Conservation (phyloP, 2,113 vertebrate species). For the Lampris incognitus region DNA sequence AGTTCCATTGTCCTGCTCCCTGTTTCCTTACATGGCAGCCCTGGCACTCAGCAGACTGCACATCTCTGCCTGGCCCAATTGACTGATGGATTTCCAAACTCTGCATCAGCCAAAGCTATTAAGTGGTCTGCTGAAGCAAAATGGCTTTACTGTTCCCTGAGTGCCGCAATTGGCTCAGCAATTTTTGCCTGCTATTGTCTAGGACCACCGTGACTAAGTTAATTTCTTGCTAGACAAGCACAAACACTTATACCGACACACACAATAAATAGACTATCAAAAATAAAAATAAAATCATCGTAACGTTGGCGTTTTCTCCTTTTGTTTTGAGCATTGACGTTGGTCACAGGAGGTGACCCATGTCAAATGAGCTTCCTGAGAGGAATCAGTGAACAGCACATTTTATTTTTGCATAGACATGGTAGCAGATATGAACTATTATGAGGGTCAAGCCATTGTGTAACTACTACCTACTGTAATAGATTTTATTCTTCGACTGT, state of each 20-base stretch:
- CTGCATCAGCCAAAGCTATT: conserved; percentile 73
- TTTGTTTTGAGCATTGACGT: conserved; percentile 41
- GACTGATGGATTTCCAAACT: conserved; percentile 74
- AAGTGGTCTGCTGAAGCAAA: conserved; percentile 75
- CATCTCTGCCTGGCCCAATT: conserved; percentile 62
- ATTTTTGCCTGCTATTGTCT: conserved; percentile 69
- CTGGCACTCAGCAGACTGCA: conserved; percentile 52
- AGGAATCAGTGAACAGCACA: conserved; percentile 24
- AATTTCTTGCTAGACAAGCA: conserved; percentile 77
- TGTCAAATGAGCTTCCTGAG: conserved; percentile 48
- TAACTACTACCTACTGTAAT: conserved; percentile 29
- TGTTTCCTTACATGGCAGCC: conserved; percentile 52
- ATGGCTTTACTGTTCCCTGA: conserved; percentile 75
- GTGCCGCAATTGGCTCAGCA: conserved; percentile 70
- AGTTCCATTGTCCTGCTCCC: conserved; percentile 34
- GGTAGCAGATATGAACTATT: background rate
- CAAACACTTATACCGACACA: conserved; percentile 57
- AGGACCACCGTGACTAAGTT: conserved; percentile 70
- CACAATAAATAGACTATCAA: conserved; percentile 60
- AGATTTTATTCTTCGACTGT: background rate
- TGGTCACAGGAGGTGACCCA: conserved; percentile 38
- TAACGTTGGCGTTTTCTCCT: conserved; percentile 34
- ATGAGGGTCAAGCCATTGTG: conserved; percentile 14
- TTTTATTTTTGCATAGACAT: conserved; percentile 17
- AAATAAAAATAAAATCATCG: conserved; percentile 32